Evolutionary conservation across 2,888 invertebrate genomes (phyloP), one percentile per base, ranked within the genome.

Genomic region (Alloscopus bannaensis): DNA sequence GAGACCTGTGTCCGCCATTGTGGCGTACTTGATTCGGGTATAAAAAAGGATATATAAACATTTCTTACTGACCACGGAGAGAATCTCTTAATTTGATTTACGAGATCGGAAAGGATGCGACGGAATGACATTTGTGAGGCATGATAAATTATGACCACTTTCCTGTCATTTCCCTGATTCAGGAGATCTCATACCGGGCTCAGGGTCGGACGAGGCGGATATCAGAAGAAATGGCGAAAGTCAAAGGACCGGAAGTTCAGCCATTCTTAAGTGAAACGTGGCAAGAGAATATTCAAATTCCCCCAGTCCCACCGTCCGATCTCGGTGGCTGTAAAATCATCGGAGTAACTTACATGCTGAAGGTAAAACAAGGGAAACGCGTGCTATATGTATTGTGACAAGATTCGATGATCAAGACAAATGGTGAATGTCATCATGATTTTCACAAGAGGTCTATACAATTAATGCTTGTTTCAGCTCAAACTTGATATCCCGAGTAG

Each of bases 241-340:
- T 66, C 16, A 42, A 62, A 3, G 81, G 81, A 13, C 81, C 81
- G 22, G 65, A 47, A 40, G 69, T 81, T 45, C 31, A 65, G 22
- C 60, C 72, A 16, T 65, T 42, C n/a, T 13, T 31, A 22, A 57
- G 50, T 26, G 77, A 66, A 55, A 55, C 42, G 2, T 81, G 77
- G 77, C 18, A 69, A 18, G 55, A 55, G 2, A 4, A 42, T n/a
- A 40, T 80, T 60, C 70, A 80, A 20, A 66, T 81, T 64, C 77
- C 81, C 22, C 13, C 81, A 29, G 40, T 81, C 20, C 81, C 81
- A 40, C 81, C 81, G 29, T 57, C 81, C 1, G 66, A 69, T 50
- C 72, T 81, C 13, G 81, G 77, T 45, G 76, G 76, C 6, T 70
- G 76, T 22, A 71, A 65, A 31, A 69, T 81, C 20, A 81, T 81